A percentile compares a stretch with the other conserved stretches of the same genome.
Evolutionary conservation across 2,797 vertebrate species (phyloP).

Genomic region (Rhinoraja longicauda): DNA sequence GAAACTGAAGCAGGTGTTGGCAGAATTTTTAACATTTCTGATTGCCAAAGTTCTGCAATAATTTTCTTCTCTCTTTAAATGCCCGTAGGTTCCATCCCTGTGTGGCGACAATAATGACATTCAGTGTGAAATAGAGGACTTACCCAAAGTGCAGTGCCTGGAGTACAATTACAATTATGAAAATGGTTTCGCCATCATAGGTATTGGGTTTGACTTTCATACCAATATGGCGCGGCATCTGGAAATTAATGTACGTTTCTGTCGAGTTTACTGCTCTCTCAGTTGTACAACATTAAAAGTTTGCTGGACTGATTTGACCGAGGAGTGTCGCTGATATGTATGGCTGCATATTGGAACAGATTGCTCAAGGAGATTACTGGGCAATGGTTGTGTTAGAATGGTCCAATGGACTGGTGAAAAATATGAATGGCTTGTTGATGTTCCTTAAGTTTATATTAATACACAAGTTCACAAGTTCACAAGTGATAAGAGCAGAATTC

Average conservation of each 20-base stretch:
- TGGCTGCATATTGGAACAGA: not conserved
- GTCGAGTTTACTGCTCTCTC: too few species aligned
- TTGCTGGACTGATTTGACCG: not conserved
- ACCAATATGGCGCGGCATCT: not conserved
- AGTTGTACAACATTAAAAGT: not conserved
- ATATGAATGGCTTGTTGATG: not conserved
- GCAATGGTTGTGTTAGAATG: too few species aligned
- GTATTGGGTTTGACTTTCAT: not conserved
- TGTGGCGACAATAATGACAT: slow-evolving; percentile 76
- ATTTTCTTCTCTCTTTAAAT: slow-evolving; percentile 38
- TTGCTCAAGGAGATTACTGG: not conserved
- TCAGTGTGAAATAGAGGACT: slow-evolving; percentile 82
- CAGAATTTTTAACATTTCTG: not conserved
- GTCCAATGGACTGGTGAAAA: not conserved
- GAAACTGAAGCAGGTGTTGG: not conserved
- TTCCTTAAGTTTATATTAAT: not conserved
- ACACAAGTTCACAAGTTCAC: too few species aligned
- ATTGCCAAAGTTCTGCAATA: not conserved
- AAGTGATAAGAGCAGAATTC: too few species aligned
- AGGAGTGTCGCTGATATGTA: not conserved
- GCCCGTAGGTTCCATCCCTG: slow-evolving; percentile 79
- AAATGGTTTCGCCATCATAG: slow-evolving; percentile 84
- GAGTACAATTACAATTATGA: slow-evolving; percentile 98
- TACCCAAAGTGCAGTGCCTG: slow-evolving; percentile 81
- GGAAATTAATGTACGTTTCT: not conserved